Evolutionary conservation across 2,113 vertebrate species (phyloP).

Genomic region (Daubentonia madagascariensis): DNA sequence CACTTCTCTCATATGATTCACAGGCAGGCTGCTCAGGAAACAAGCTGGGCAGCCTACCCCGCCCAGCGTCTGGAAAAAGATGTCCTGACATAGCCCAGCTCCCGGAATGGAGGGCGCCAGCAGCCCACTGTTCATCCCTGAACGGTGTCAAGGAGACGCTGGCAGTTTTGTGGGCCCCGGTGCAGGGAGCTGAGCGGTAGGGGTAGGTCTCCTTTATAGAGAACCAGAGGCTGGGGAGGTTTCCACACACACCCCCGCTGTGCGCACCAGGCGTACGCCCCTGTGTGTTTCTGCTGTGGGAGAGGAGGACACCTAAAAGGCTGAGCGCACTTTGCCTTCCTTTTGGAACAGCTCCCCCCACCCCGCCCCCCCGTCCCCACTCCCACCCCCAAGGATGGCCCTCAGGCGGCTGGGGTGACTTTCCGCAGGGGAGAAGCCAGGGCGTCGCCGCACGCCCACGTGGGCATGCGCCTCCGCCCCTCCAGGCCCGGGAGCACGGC

Average conservation of each 20-base stretch:
- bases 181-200: not conserved
- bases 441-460: fast-evolving
- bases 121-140: not conserved
- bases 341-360: fast-evolving
- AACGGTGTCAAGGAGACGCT: not conserved
- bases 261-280: fast-evolving
- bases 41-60: not conserved
- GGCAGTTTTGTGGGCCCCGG: not conserved
- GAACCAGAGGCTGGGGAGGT: not conserved
- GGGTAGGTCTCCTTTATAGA: not conserved
- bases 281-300: not conserved
- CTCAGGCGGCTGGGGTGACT: fast-evolving
- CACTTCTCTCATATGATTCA: not conserved
- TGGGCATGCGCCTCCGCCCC: not conserved
- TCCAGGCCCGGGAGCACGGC: fast-evolving
- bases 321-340: fast-evolving
- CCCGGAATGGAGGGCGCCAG: fast-evolving
- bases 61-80: not conserved
- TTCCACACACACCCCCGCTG: not conserved
- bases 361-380: too few relatives aligned
- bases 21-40: not conserved
- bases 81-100: not conserved
- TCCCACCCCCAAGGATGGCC: fast-evolving
- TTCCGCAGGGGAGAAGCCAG: not conserved
- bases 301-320: not conserved